These are phyloP conservation scores for Sphinx pinastri DNA, from an alignment of 2,888 invertebrate genomes.

Conservation along the genomic window DNA sequence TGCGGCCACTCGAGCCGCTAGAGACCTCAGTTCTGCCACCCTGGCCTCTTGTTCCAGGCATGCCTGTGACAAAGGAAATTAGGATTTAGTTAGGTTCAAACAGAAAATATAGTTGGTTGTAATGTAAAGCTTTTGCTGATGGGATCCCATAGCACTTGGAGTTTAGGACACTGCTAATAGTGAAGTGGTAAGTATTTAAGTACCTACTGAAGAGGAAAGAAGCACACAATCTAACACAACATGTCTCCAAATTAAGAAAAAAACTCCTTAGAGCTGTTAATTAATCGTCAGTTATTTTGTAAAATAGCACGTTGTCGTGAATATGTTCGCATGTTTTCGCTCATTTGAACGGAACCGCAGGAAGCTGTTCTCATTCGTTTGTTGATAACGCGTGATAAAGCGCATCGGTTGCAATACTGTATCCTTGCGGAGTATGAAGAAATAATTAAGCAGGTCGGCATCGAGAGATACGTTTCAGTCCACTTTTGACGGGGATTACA, in stretches of 20 bases:
- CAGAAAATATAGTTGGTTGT: no score
- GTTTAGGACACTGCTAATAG: no score
- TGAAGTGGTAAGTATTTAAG: no score
- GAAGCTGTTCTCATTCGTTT: constrained; percentile 7
- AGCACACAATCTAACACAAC: no score
- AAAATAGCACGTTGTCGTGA: not conserved
- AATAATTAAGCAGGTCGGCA: not conserved
- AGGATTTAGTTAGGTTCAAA: not conserved
- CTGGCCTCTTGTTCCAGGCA: constrained; percentile 90
- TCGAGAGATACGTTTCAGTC: no score
- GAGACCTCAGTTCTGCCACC: constrained; percentile 88
- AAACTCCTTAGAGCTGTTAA: no score
- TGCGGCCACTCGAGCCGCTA: constrained; percentile 90
- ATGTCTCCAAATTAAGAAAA: no score
- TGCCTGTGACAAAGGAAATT: constrained; percentile 77
- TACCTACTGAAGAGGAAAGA: no score
- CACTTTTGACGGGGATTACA: not conserved
- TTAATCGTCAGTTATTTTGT: not conserved
- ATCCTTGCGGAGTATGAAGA: not conserved
- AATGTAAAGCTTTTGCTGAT: no score
- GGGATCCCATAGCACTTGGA: no score
- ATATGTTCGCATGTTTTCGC: not conserved
- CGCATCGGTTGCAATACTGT: not conserved
- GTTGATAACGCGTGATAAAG: constrained; percentile 8
- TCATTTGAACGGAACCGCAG: constrained; percentile 30